A percentile compares a stretch with the other conserved stretches of the same genome.
Conservation (phyloP, 2,797 vertebrate species). For the Phoxinus dragarum region DNA sequence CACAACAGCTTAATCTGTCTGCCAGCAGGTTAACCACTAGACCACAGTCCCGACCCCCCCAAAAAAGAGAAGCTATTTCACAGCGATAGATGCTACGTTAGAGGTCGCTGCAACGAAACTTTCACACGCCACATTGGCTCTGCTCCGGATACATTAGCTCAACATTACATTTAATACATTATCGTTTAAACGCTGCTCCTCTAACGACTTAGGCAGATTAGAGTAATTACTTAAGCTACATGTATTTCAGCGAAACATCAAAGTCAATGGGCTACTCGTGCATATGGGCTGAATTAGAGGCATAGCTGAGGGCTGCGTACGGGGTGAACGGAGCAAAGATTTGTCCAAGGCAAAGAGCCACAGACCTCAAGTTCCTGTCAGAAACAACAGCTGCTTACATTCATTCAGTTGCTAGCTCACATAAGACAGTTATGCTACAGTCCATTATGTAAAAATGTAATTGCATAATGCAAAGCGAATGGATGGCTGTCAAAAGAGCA, state of each 20-base stretch:
- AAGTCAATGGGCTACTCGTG: not conserved
- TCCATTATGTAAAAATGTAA: constrained; percentile 51
- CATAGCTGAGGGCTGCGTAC: not conserved
- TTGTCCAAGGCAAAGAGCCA: constrained; percentile 25
- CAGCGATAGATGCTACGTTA: not conserved
- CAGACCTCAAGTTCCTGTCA: constrained; percentile 12
- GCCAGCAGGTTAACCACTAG: constrained; percentile 3
- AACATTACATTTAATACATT: constrained; percentile 16
- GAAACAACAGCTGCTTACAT: constrained; percentile 45
- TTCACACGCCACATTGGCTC: constrained; percentile 19
- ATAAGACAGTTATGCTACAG: constrained; percentile 39
- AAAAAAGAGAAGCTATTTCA: not conserved
- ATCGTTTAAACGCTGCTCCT: not conserved
- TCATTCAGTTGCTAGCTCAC: constrained; percentile 31
- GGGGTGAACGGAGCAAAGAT: not conserved
- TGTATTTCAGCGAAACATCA: constrained; percentile 35
- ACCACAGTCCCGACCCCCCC: not conserved
- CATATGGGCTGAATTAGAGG: constrained; percentile 32
- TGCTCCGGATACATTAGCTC: not conserved
- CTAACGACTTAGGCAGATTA: not conserved
- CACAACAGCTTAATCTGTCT: not conserved
- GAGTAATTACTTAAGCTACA: constrained; percentile 31
- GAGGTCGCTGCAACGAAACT: not conserved
- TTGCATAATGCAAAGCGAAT: constrained; percentile 38
- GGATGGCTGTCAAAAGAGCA: constrained; percentile 32